Evolutionary conservation across 2,113 vertebrate species (phyloP), one percentile per base, ranked within the genome.

Genomic region (Sakesphorus luctuosus): DNA sequence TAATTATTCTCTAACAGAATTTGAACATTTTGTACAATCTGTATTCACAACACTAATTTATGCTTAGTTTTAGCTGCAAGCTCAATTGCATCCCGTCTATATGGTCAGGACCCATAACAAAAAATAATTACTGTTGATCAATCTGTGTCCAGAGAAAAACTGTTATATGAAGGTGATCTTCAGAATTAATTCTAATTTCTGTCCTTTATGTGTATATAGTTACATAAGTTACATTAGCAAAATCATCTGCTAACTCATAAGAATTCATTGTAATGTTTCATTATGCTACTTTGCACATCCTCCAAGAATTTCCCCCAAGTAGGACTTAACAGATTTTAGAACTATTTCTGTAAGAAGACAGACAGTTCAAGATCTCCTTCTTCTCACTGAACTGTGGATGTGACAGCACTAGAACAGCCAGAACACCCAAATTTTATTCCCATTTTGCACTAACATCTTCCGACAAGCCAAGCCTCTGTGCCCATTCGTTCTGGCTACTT

Each of bases 301-400:
- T 85, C 63, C 78, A 90, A 58, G 71, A 93, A 76, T 19, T 78
- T 49, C 16, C 19, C 35, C 4, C 43, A 35, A 7, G 21, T 3
- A 50, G 49, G 56, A 74, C 5, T 3, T 53, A 90, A 80, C 82
- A 91, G 62, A 89, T 94, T 96, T 94, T 31, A 61, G 44, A 93
- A 87, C 82, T 81, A 93, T 80, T 94, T 86, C 89, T 83, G 75
- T 80, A 73, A 62, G 50, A 90, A 85, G 49, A 89, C 56, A 71
- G 62, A 66, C 52, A 91, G 69, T 2, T 2, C 36, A 87, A 82
- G 81, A 72, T 69, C 71, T 93, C 90, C 53, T 26, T 91, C 65
- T 82, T 89, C 66, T 61, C 56, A 56, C 47, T 71, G 66, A 94
- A 59, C 50, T 33, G 8, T 26, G 33, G 47, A 91, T 75, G 33